Percentiles rank a stretch among this genome's conserved stretches.
Evolutionary conservation across 2,888 invertebrate genomes (phyloP).

Genomic region (Lasioglossum oenotherae): DNA sequence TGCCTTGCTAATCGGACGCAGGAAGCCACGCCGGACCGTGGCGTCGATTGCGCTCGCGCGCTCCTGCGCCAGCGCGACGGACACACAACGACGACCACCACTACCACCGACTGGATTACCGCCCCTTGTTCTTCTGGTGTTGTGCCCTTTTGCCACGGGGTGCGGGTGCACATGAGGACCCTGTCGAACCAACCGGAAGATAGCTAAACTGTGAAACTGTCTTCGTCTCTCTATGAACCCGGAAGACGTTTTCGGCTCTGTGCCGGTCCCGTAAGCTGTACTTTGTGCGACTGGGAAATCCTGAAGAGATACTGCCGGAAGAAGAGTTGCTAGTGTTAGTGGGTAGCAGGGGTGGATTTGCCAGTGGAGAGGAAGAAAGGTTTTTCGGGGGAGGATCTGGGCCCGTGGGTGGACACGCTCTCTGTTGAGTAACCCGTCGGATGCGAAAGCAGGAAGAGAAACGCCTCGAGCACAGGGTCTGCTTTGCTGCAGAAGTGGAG

Average conservation of each 20-base stretch:
- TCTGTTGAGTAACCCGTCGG: slow-evolving; percentile 48
- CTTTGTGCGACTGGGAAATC: background rate
- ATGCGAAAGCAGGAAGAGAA: slow-evolving; percentile 51
- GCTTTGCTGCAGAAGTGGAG: slow-evolving; percentile 54
- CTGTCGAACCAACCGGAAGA: background rate
- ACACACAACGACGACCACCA: background rate
- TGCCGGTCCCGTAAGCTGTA: background rate
- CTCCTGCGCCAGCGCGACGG: slow-evolving; percentile 53
- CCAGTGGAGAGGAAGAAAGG: background rate
- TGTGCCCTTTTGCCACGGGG: background rate
- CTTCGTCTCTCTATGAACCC: background rate
- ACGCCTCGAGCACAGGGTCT: slow-evolving; percentile 38
- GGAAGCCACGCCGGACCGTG: slow-evolving; percentile 54
- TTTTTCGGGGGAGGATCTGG: background rate
- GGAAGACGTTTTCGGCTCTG: background rate
- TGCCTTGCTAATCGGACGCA: slow-evolving; percentile 53
- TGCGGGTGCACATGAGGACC: background rate
- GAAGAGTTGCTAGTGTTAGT: background rate
- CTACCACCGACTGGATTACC: background rate
- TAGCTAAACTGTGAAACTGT: background rate
- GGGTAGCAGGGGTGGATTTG: background rate
- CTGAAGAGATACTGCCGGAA: background rate
- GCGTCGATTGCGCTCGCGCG: slow-evolving; percentile 59
- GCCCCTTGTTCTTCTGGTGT: background rate
- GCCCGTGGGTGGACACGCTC: background rate